Evolutionary conservation across 2,888 invertebrate genomes (phyloP), one percentile per base, ranked within the genome.

Genomic region (Coenonympha arcania): DNA sequence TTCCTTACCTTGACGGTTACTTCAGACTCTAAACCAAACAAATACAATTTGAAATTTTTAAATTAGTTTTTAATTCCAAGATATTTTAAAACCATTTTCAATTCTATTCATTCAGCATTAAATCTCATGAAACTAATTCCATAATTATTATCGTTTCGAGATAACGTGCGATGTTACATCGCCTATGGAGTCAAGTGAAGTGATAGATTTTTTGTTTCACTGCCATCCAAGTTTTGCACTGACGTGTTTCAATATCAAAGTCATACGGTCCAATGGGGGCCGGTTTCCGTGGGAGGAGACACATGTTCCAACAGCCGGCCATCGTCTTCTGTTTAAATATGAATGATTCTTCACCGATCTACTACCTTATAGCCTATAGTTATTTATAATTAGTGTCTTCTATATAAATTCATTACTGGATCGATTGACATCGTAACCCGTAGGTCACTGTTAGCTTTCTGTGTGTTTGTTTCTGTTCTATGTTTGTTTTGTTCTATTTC

Each of bases 221-320:
- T 71, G 65, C 66, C 70, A 70, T 56, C 61, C 46, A 58, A 61
- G 54, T 68, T 71, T 71, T 55, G 62, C 68, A 67, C 53, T 80
- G 79, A 82, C 83, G 83, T 82, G 78, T 73, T 60, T 55, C 61
- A 56, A 65, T 76, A 70, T 73, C 71, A 68, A 69, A 76, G 71
- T 71, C 65, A 64, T 55, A 52, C 57, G 48, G 56, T 52, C 67
- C 69, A 75, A 74, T 76, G 61, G 63, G 51, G 50, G 50, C 34
- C 48, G 22, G 46, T 55, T 45, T 41, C 37, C 54, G 54, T 81
- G 81, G 56, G 80, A 85, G 68, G 28, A 1, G 3, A 18, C 84
- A 77, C 46, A 54, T 83, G 83, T 44, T 26, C 13, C 20, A 63
- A 60, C 72, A 71, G 62, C 68, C 63, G 70, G 67, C 37, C 15